Conservation (phyloP, 30 jellyfish, hydroid and myxozoan genomes). For the Catostylus mosaicus region DNA sequence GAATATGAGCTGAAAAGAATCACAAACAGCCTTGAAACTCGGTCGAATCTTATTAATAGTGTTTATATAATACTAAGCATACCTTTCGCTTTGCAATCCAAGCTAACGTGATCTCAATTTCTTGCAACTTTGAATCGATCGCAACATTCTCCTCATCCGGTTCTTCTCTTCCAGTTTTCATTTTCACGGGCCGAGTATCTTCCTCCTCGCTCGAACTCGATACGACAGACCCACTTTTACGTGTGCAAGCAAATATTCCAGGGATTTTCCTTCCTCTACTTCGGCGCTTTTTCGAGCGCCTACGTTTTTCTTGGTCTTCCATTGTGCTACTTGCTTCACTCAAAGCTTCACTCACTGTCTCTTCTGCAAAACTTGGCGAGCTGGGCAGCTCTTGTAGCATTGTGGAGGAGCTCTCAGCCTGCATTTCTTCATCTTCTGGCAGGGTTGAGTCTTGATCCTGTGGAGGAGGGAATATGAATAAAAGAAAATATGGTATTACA, state of each 20-base stretch:
- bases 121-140: conserved; percentile 63
- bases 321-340: conserved; percentile 54
- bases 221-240: conserved; percentile 33
- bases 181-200: conserved; percentile 52
- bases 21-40: too few species aligned
- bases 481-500: too few species aligned
- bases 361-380: conserved; percentile 48
- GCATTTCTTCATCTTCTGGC: neutral
- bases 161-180: conserved; percentile 11
- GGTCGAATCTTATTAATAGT: too few species aligned
- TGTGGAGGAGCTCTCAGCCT: conserved; percentile 36
- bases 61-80: too few species aligned
- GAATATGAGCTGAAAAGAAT: too few species aligned
- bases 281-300: conserved; percentile 39
- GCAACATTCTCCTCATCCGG: conserved; percentile 19
- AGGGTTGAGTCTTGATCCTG: neutral
- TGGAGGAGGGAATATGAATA: too few species aligned
- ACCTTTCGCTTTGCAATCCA: conserved; percentile 78
- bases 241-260: conserved; percentile 67
- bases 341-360: conserved; percentile 32
- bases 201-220: conserved; percentile 76
- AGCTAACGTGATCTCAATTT: conserved; percentile 64
- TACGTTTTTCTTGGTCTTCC: conserved; percentile 38
- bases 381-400: conserved; percentile 34
- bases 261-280: conserved; percentile 59